These are phyloP conservation scores for Cliona cf. orientalis DNA, from an alignment of 37 sponge, comb jelly and placozoan species.

Conservation along the genomic window DNA sequence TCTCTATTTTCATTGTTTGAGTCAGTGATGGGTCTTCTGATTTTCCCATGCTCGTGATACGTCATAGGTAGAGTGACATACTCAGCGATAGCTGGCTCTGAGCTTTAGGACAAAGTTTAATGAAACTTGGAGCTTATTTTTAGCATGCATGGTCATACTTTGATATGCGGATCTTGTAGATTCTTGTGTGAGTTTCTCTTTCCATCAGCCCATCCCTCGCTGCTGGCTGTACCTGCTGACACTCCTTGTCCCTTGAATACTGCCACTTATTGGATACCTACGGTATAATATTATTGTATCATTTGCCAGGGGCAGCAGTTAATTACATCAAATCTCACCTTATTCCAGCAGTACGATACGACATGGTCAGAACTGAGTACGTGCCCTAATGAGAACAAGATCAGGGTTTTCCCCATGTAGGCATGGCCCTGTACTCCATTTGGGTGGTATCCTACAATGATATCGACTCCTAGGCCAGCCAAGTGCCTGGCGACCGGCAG, in stretches of 20 bases:
- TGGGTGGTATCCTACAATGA: conserved; percentile 70
- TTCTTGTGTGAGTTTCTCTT: conserved; percentile 39
- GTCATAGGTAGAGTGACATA: conserved; percentile 1
- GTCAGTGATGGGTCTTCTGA: neutral
- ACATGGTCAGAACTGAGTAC: conserved; percentile 17
- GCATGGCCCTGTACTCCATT: conserved; percentile 61
- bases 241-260: conserved; percentile 23
- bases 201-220: conserved; percentile 15
- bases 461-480: conserved; percentile 35
- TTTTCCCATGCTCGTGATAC: neutral
- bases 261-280: conserved; percentile 19
- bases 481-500: conserved; percentile 60
- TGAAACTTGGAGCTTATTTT: neutral
- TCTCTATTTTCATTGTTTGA: neutral
- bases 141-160: conserved; percentile 6
- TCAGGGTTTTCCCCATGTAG: conserved; percentile 74
- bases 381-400: conserved; percentile 63
- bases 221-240: conserved; percentile 55
- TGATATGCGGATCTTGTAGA: conserved; percentile 58
- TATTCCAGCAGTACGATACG: conserved; percentile 57
- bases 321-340: conserved; percentile 3
- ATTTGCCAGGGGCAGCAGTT: neutral
- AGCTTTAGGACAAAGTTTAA: neutral
- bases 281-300: neutral
- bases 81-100: conserved; percentile 21